Base-by-base conservation (phyloP, 1,140 invertebrate species). In the Caenorhabditis elegans region DNA sequence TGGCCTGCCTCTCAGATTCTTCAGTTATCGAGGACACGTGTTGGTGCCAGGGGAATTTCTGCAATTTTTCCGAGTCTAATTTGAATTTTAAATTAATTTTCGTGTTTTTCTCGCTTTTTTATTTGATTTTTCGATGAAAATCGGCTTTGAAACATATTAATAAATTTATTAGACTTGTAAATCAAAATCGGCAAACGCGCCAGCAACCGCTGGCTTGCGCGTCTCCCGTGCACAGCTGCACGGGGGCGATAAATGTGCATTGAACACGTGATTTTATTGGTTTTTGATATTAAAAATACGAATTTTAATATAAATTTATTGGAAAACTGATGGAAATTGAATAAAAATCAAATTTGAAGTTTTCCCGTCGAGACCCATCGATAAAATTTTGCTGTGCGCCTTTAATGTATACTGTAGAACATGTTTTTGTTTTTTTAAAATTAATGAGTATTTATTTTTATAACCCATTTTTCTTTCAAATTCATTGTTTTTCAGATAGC, bases 1-100 rank as follows among this genome's bases (percentile, higher is more conserved):
- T 81, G 19, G 36, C 65, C 1, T 81, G 80, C 17, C 36, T 81
- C 0, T 81, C 80, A 1, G 80, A 81, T 11, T 22, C 80, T 11
- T 76, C 80, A 1, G 24, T 81, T 17, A 49, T 81, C 11, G 80
- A 81, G 28, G 65, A 76, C 47, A 70, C 80, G 17, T 81, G 80
- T 49, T 81, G 80, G 80, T 81, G 80, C 34, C 34, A 55, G 11
- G 65, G 70, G 17, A 70, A 81, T 24, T 81, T 31, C 1, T 81
- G 80, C 47, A 81, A 81, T 36, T 19, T 17, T 26, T 55, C 78
- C 1, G 22, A 31, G n/a, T 3, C 8, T 24, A 10, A 53, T 5
- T 43, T 11, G 4, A 43, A 43, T 70, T 70, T 70, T 22, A 0
- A 34, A 19, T 70, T 70, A 22, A 60, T 60, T 60, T 60, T 34